A percentile compares a stretch with the other conserved stretches of the same genome.
Conservation (phyloP, 2,113 vertebrate species). For the Trogon surrucura region DNA sequence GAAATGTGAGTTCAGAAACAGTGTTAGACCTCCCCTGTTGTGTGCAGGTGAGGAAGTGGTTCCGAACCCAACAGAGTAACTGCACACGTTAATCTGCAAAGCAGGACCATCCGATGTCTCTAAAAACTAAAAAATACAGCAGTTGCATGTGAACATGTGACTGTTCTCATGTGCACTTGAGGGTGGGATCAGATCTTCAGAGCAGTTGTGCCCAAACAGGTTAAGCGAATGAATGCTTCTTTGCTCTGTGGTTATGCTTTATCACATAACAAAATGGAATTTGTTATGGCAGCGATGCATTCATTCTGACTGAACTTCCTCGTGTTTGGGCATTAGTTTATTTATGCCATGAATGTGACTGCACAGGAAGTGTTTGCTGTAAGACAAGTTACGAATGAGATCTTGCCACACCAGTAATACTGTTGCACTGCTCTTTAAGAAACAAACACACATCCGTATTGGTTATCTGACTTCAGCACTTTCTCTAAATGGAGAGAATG, state of each 20-base stretch:
- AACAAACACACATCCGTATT: rapidly evolving
- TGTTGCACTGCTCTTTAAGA: neutral
- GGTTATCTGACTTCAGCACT: neutral
- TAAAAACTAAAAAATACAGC: neutral
- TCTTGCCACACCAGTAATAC: neutral
- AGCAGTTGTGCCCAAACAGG: neutral
- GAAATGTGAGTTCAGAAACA: neutral
- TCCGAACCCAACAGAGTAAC: neutral
- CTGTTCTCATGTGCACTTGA: rapidly evolving
- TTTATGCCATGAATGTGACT: neutral
- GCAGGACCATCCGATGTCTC: neutral
- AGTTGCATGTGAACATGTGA: neutral
- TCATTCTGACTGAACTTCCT: neutral
- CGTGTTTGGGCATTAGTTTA: neutral
- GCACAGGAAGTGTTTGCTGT: neutral
- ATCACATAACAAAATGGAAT: neutral
- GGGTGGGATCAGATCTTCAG: neutral
- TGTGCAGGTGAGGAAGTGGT: neutral
- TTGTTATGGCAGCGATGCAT: neutral
- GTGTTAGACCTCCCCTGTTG: neutral
- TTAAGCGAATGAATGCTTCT: neutral
- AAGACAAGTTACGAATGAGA: neutral
- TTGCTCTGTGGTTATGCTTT: neutral
- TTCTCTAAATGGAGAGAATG: neutral
- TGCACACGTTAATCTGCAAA: neutral